A percentile compares a stretch with the other conserved stretches of the same genome.
Evolutionary conservation across 2,888 invertebrate genomes (phyloP).

Genomic region (Eremobia ochroleuca): DNA sequence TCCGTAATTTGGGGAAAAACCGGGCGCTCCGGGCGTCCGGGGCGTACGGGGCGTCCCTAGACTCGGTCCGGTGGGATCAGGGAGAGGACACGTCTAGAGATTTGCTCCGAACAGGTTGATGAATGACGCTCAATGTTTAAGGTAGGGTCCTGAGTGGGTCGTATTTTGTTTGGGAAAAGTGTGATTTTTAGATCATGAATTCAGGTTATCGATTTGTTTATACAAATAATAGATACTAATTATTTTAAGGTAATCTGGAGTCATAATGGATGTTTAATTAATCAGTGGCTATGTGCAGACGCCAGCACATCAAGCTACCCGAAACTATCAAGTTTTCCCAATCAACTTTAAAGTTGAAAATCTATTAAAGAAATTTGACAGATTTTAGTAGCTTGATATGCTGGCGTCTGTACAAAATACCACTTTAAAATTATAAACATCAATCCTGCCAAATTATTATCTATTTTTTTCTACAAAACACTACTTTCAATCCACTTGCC

Average conservation of each 20-base stretch:
- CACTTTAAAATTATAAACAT: background rate
- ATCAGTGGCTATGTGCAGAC: background rate
- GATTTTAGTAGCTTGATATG: too few species aligned
- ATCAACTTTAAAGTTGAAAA: too few species aligned
- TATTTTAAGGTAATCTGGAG: background rate
- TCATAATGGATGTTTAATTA: background rate
- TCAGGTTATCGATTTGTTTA: background rate
- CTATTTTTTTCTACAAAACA: background rate
- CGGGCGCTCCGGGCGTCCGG: conserved; percentile 16
- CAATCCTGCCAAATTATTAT: background rate
- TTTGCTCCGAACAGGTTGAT: conserved; percentile 75
- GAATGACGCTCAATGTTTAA: conserved; percentile 69
- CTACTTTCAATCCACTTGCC: background rate
- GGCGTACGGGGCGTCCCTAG: conserved; percentile 37
- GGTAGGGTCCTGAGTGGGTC: conserved; percentile 26
- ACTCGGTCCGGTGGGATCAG: conserved; percentile 63
- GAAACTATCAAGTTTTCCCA: too few species aligned
- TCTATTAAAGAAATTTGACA: too few species aligned
- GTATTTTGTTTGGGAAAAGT: conserved; percentile 26
- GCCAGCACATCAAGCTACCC: too few species aligned
- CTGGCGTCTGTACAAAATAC: background rate
- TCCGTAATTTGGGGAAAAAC: conserved; percentile 69
- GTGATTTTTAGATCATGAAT: background rate
- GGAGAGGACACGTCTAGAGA: conserved; percentile 70
- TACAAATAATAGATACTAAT: too few species aligned